A percentile compares a stretch with the other conserved stretches of the same genome.
Conservation (phyloP, 2,888 invertebrate species). For the Cephus nigrinus region DNA sequence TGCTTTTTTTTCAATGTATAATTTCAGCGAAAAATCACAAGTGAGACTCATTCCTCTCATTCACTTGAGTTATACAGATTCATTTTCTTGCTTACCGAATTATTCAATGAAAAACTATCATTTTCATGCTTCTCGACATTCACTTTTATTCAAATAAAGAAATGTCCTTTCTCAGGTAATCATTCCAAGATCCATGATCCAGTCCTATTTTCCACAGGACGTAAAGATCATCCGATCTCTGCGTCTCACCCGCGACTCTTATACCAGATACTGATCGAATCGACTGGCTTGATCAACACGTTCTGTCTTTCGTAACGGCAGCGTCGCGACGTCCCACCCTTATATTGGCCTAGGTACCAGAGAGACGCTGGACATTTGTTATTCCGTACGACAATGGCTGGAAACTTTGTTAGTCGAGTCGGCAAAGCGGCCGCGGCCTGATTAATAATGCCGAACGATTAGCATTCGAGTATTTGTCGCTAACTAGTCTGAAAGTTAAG, state of each 20-base stretch:
- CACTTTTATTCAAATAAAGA: not conserved
- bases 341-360: not conserved
- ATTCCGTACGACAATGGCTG: constrained; percentile 22
- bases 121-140: not conserved
- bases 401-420: constrained; percentile 23
- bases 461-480: constrained; percentile 21
- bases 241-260: not conserved
- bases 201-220: not conserved
- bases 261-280: not conserved
- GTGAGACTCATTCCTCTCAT: not conserved
- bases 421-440: constrained; percentile 17
- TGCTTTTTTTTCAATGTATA: not conserved
- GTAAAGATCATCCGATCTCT: not conserved
- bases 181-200: not conserved
- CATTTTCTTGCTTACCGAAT: not conserved
- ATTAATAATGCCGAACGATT: constrained; percentile 24
- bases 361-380: constrained; percentile 16
- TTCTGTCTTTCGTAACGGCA: not conserved
- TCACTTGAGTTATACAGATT: not conserved
- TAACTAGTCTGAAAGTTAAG: constrained; percentile 10
- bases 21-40: not conserved
- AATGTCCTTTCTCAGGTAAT: not conserved
- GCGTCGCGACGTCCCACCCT: not conserved
- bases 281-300: not conserved
- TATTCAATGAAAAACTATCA: not conserved